Percentiles rank a stretch among this genome's conserved stretches.
Conservation (phyloP, 1,140 invertebrate species). For the Drosophila triauraria region DNA sequence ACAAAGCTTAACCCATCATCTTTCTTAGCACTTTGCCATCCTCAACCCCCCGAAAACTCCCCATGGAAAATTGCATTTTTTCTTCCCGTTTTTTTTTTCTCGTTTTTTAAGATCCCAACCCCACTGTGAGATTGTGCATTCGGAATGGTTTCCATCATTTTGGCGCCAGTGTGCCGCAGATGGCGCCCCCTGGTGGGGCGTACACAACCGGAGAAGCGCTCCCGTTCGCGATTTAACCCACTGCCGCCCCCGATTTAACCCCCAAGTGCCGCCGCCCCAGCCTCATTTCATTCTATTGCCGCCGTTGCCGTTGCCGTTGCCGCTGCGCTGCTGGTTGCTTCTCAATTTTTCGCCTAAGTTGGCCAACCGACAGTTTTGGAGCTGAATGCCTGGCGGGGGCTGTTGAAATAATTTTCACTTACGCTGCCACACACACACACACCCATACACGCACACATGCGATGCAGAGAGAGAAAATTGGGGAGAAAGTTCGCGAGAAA, state of each 20-base stretch:
- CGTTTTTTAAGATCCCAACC: slow-evolving; percentile 16
- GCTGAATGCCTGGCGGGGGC: slow-evolving; percentile 67
- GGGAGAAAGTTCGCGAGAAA: no score
- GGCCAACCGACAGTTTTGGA: slow-evolving; percentile 72
- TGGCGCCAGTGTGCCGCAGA: slow-evolving; percentile 45
- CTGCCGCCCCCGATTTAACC: slow-evolving; percentile 11
- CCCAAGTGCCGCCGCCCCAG: background rate
- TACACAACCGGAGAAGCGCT: background rate
- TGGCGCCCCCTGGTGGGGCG: slow-evolving; percentile 31
- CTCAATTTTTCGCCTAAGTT: slow-evolving; percentile 57
- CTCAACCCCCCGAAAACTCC: background rate
- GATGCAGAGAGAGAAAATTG: background rate
- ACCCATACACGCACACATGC: background rate
- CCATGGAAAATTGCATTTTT: slow-evolving; percentile 4
- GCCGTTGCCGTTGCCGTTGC: background rate
- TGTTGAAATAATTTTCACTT: slow-evolving; percentile 82
- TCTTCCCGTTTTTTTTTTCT: background rate
- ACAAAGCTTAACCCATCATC: slow-evolving; percentile 23
- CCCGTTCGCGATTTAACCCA: slow-evolving; percentile 3
- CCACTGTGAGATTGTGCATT: slow-evolving; percentile 46
- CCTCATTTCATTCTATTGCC: slow-evolving; percentile 43
- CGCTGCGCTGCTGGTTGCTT: slow-evolving; percentile 24
- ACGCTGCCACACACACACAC: slow-evolving; percentile 53
- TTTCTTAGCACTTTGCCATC: background rate
- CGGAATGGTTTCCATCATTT: slow-evolving; percentile 45